A percentile compares a stretch with the other conserved stretches of the same genome.
These are phyloP conservation scores for Dolichotis patagonum DNA, from an alignment of 2,113 vertebrate genomes.

Conservation along the genomic window DNA sequence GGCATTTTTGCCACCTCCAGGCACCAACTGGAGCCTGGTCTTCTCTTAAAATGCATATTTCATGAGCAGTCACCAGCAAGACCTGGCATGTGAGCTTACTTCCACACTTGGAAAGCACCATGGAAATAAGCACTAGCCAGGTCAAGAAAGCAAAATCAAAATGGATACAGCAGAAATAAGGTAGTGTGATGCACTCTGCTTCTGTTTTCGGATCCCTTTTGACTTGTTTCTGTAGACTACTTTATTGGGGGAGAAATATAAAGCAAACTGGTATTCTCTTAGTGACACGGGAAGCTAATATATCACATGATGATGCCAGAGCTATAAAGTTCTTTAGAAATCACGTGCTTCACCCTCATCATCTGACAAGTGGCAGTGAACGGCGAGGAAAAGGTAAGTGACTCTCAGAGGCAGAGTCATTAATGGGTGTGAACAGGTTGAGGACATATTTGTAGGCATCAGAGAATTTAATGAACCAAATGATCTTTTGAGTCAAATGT, in stretches of 20 bases:
- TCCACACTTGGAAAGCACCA: too few relatives aligned
- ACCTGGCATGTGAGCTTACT: not conserved
- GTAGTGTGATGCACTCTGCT: not conserved
- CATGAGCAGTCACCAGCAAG: not conserved
- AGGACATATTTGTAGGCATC: not conserved
- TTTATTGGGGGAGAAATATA: not conserved
- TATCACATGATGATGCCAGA: not conserved
- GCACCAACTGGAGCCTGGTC: not conserved
- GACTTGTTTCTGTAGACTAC: not conserved
- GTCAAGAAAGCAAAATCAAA: not conserved
- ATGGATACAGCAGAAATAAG: not conserved
- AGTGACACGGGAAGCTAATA: not conserved
- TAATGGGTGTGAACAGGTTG: not conserved
- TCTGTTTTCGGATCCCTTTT: conserved; percentile 46
- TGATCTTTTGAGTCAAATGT: not conserved
- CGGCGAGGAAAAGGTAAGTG: not conserved
- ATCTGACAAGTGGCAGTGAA: not conserved
- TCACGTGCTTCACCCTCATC: not conserved
- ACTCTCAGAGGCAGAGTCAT: not conserved
- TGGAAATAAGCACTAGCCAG: not conserved
- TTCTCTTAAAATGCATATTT: not conserved
- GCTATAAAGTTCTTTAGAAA: not conserved
- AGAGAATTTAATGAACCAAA: not conserved
- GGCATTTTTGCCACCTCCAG: not conserved
- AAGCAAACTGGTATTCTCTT: not conserved